Evolutionary conservation across 2,888 invertebrate species (phyloP), one percentile per base, ranked within the genome.

Genomic region (Papilio protenor): DNA sequence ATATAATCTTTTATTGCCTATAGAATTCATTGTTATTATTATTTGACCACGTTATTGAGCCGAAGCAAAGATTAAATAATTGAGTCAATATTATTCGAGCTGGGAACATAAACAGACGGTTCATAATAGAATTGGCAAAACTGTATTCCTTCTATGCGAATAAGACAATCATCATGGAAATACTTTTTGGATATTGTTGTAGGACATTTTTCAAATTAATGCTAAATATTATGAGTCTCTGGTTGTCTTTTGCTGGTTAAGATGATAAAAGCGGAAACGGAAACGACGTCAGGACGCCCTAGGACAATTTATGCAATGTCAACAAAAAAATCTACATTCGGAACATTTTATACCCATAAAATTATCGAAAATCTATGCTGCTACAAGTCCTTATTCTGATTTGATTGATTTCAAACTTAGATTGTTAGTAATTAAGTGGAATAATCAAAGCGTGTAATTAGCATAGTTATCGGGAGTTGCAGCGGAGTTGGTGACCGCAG

Each of bases 21-120:
- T 73, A 14, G 69, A 49, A 77, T 74, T 73, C 70, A 77, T 70
- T 77, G 74, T 49, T 74, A 73, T 74, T 70, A 57, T 61, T 74
- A 75, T 71, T 75, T 70, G 27, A 71, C 33, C 33, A 61, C 61
- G 16, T 61, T 77, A 71, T 71, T 70, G 49, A 23, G 77, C 49
- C 70, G 40, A 6, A 23, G 61, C 49, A 66, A 77, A 77, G 61
- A 64, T 74, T 52, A 75, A 27, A 77, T 71, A 77, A 77, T 75
- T 69, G 69, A 77, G 52, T 77, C 77, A 77, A 77, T 69, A 74
- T 74, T 75, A 70, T 73, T 52, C 74, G 73, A 74, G 18, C 52
- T 71, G 49, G 71, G 74, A 73, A 69, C 57, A 77, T 66, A 77
- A 73, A 73, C 69, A 59, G 70, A 33, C 12, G 27, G 47, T 27